Conservation (phyloP, 2,113 vertebrate species). For the Butastur rufipennis region DNA sequence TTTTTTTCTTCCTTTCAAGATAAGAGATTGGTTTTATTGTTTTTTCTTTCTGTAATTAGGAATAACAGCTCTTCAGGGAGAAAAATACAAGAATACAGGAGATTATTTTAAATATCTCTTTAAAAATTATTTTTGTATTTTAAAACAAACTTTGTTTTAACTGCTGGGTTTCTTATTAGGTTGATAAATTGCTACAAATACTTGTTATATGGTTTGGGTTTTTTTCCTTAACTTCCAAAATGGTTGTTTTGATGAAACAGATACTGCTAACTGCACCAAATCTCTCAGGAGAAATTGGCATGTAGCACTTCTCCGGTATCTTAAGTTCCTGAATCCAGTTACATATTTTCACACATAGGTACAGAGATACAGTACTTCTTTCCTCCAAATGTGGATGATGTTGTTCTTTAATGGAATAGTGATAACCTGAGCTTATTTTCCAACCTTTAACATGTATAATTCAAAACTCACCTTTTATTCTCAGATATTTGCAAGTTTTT, state of each 20-base stretch:
- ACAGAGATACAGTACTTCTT: not conserved
- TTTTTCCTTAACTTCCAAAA: not conserved
- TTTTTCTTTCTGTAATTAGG: not conserved
- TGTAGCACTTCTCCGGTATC: not conserved
- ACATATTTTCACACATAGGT: not conserved
- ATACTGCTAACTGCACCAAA: not conserved
- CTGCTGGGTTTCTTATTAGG: not conserved
- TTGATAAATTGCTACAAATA: not conserved
- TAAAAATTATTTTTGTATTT: not conserved
- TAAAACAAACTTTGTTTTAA: not conserved
- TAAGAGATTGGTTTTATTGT: not conserved
- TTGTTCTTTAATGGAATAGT: not conserved
- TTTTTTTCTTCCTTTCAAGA: not conserved
- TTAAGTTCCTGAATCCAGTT: not conserved
- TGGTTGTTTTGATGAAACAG: not conserved
- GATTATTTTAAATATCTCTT: not conserved
- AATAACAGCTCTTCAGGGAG: not conserved
- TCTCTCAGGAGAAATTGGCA: not conserved
- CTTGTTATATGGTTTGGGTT: fast-evolving
- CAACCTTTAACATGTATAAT: not conserved
- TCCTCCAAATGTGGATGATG: not conserved
- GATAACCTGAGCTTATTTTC: not conserved
- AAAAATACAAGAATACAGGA: not conserved
- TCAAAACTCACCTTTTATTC: not conserved
- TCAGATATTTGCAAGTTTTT: not conserved